Conservation (phyloP, 2,113 vertebrate species). For the Porphyrio hochstetteri region DNA sequence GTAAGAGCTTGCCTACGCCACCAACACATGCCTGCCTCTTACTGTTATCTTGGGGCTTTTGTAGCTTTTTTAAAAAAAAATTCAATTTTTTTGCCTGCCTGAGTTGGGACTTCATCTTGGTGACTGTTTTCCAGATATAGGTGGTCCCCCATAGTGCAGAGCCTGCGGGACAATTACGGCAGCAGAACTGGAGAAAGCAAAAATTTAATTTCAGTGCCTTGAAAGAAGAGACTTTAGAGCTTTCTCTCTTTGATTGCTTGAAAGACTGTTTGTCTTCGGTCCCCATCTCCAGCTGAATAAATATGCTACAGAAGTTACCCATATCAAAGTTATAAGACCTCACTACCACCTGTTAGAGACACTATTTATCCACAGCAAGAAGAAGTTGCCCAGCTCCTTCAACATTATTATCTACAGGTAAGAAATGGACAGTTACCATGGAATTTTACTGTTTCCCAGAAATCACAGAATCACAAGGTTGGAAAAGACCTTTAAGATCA, state of each 20-base stretch:
- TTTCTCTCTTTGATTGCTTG: neutral
- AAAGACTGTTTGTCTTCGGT: neutral
- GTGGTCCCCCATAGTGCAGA: neutral
- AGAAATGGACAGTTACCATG: neutral
- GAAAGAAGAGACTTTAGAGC: neutral
- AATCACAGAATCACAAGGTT: no score
- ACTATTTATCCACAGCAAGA: neutral
- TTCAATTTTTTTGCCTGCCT: neutral
- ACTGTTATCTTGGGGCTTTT: neutral
- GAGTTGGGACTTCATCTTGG: neutral
- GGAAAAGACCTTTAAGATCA: no score
- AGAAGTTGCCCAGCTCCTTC: neutral
- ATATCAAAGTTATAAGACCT: neutral
- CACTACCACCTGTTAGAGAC: rapidly evolving
- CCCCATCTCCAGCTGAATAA: neutral
- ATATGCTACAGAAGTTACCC: neutral
- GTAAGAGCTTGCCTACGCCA: neutral
- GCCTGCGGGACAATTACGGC: neutral
- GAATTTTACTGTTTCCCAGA: neutral
- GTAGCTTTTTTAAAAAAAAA: neutral
- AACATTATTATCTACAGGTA: neutral
- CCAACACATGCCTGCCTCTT: neutral
- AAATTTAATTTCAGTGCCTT: neutral
- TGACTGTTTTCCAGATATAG: neutral
- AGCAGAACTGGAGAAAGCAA: neutral